These are phyloP conservation scores for Laspeyria flexula DNA, from an alignment of 2,888 invertebrate species.

Conservation along the genomic window DNA sequence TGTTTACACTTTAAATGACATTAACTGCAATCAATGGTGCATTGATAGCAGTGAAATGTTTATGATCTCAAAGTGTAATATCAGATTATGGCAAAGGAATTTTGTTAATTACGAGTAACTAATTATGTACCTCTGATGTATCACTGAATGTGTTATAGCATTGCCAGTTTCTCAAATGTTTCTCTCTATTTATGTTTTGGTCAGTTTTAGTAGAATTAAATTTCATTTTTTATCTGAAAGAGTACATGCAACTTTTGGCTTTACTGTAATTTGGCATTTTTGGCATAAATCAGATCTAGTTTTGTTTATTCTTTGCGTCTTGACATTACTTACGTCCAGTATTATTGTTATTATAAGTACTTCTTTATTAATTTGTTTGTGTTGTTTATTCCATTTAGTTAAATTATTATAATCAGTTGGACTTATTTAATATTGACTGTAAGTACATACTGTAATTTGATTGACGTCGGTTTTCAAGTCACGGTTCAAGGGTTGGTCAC, in stretches of 20 bases:
- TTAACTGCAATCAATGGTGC: constrained; percentile 45
- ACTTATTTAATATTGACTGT: neutral
- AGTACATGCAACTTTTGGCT: too few species aligned
- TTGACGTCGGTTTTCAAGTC: constrained; percentile 24
- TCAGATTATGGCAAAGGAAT: too few species aligned
- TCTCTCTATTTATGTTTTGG: too few species aligned
- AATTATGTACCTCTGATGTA: neutral
- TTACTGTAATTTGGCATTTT: too few species aligned
- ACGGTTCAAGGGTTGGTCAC: constrained; percentile 28
- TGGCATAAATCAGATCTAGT: neutral
- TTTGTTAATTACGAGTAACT: too few species aligned
- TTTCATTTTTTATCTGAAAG: too few species aligned
- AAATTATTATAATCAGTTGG: neutral
- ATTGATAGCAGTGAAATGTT: constrained; percentile 17
- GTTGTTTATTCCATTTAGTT: neutral
- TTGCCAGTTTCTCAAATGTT: constrained; percentile 7
- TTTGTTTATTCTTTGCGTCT: neutral
- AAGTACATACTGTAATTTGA: constrained; percentile 14
- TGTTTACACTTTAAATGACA: constrained; percentile 42
- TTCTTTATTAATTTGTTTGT: constrained; percentile 1
- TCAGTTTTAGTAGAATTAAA: too few species aligned
- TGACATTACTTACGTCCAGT: constrained; percentile 12
- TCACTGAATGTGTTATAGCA: neutral
- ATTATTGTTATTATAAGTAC: neutral
- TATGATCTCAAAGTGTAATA: neutral